These are phyloP conservation scores for Caenorhabditis macrosperma DNA, from an alignment of 2,888 invertebrate species.

Conservation along the genomic window DNA sequence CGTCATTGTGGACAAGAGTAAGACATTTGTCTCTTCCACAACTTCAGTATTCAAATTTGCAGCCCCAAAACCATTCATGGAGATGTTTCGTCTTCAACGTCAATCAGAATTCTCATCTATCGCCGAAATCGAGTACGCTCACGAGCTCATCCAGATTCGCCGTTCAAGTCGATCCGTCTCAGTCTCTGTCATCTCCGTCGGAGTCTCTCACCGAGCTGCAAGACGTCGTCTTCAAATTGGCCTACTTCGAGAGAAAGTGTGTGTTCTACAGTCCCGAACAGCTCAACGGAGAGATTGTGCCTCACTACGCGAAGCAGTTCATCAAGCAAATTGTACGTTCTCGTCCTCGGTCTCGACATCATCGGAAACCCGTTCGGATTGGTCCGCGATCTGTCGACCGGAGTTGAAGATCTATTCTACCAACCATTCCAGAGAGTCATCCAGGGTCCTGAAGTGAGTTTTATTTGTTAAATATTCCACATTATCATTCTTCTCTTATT, in stretches of 20 bases:
- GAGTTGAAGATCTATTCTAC: constrained; percentile 98
- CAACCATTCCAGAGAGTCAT: constrained; percentile 99
- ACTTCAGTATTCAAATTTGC: constrained; percentile 70
- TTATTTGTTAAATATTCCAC: neutral
- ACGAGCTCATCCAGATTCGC: constrained; percentile 94
- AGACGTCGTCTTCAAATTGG: constrained; percentile 95
- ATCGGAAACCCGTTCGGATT: constrained; percentile 99
- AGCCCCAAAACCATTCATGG: constrained; percentile 94
- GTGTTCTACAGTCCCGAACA: constrained; percentile 92
- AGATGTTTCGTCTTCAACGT: constrained; percentile 92
- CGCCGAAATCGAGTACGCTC: constrained; percentile 86
- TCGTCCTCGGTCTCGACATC: constrained; percentile 96
- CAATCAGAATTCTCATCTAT: constrained; percentile 86
- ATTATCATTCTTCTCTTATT: constrained; percentile 3
- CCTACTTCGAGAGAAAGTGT: constrained; percentile 85
- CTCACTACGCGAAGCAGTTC: constrained; percentile 92
- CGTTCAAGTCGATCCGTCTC: constrained; percentile 90
- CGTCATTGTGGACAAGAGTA: constrained; percentile 89
- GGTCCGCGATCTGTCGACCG: constrained; percentile 93
- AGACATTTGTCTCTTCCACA: constrained; percentile 84
- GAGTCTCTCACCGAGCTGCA: constrained; percentile 91
- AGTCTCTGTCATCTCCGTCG: constrained; percentile 86
- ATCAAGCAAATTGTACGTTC: constrained; percentile 87
- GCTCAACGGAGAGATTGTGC: constrained; percentile 88
- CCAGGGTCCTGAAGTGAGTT: constrained; percentile 90